phyloP scores from a whole-genome alignment of 2,797 vertebrate species.

The Eleutherodactylus coqui region DNA sequence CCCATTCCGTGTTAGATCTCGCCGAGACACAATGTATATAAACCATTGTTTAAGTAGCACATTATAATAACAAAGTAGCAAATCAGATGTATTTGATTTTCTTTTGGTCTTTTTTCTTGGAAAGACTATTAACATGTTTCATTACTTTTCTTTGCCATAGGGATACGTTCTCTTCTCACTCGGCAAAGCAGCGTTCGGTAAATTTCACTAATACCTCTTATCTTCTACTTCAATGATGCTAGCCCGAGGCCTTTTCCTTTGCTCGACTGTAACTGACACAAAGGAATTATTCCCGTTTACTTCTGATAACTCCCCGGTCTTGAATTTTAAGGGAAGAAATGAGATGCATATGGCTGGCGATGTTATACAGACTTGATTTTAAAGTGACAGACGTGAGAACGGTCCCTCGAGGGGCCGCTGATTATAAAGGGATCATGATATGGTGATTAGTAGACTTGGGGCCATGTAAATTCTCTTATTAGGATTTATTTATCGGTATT shows the following conservation, averaged over 20 bases:
- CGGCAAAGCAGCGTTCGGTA: conserved; percentile 55
- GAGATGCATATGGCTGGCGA: not conserved
- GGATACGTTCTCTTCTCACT: conserved; percentile 50
- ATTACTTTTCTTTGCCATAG: conserved; percentile 52
- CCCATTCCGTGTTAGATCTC: conserved; percentile 20
- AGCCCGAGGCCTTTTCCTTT: conserved; percentile 42
- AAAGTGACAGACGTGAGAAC: conserved; percentile 26
- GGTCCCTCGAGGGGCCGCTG: not conserved
- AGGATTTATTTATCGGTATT: not conserved
- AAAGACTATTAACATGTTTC: conserved; percentile 56
- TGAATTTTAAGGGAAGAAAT: conserved; percentile 47
- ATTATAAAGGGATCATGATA: not conserved
- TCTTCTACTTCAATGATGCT: conserved; percentile 58
- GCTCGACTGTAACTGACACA: conserved; percentile 54
- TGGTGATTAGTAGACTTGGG: not conserved
- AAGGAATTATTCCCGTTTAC: conserved; percentile 45
- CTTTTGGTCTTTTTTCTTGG: conserved; percentile 38
- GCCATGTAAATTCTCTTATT: not conserved
- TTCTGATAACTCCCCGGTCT: conserved; percentile 40
- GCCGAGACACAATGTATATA: conserved; percentile 40
- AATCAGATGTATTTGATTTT: conserved; percentile 43
- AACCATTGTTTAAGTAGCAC: conserved; percentile 43
- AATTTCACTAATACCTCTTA: conserved; percentile 61
- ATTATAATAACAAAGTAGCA: conserved; percentile 51
- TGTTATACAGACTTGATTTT: not conserved